These are phyloP conservation scores for Chromoteleia sp. DNA, from an alignment of 2,888 invertebrate species.

Conservation along the genomic window DNA sequence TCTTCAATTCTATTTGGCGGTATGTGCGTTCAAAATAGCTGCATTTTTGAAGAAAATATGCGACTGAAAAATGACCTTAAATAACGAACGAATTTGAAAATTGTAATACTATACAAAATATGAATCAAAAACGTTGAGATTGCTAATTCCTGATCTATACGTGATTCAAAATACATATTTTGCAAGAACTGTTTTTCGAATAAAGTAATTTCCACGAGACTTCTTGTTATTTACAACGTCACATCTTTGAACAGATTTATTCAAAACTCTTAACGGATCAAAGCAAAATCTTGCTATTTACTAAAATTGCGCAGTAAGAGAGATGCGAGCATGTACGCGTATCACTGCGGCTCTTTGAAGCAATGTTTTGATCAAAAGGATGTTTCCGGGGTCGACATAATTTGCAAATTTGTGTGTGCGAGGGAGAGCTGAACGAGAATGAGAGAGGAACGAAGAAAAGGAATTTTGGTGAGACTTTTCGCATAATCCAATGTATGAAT, in stretches of 20 bases:
- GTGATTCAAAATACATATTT: too few species aligned
- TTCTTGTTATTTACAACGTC: constrained; percentile 46
- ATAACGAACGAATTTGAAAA: too few species aligned
- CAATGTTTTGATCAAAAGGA: constrained; percentile 57
- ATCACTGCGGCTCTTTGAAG: constrained; percentile 46
- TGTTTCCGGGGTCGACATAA: constrained; percentile 47
- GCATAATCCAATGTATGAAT: constrained; percentile 48
- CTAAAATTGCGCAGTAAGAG: constrained; percentile 47
- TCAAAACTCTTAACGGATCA: constrained; percentile 51
- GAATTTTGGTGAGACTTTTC: constrained; percentile 48
- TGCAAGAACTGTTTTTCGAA: constrained; percentile 8
- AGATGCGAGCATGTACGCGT: constrained; percentile 10
- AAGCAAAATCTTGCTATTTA: constrained; percentile 57
- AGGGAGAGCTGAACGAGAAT: constrained; percentile 1
- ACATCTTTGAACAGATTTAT: constrained; percentile 37
- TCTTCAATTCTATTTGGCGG: too few species aligned
- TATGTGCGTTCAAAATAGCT: too few species aligned
- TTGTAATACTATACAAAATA: too few species aligned
- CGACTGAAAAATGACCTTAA: too few species aligned
- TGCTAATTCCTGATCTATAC: too few species aligned
- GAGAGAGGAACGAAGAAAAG: constrained; percentile 14
- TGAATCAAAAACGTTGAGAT: too few species aligned
- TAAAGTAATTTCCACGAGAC: constrained; percentile 24
- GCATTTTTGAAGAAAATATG: too few species aligned
- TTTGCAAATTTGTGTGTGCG: constrained; percentile 45